Conservation (phyloP, 2,888 invertebrate species). For the Drepana falcataria region DNA sequence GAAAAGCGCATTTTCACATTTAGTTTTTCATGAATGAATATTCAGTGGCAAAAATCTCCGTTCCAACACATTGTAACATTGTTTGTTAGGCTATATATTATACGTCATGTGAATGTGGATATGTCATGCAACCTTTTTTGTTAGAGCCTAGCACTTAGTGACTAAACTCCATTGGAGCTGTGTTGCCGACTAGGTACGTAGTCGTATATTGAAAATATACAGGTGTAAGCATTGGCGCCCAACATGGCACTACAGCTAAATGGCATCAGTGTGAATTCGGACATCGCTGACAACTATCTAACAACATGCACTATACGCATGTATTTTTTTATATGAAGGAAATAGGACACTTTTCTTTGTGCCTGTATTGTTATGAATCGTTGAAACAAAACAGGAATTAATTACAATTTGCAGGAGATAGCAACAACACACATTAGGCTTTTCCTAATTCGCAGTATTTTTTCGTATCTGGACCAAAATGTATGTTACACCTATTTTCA, state of each 20-base stretch:
- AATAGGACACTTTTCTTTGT: neutral
- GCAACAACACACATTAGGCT: too few species aligned
- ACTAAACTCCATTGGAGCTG: slow-evolving; percentile 21
- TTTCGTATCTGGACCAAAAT: too few species aligned
- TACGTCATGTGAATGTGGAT: neutral
- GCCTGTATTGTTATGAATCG: neutral
- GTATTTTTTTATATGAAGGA: slow-evolving; percentile 1
- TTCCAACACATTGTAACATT: neutral
- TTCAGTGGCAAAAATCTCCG: neutral
- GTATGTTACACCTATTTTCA: too few species aligned
- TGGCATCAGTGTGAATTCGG: slow-evolving; percentile 37
- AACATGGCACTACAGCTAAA: slow-evolving; percentile 17
- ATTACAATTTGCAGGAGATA: too few species aligned
- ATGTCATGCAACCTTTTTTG: slow-evolving; percentile 9
- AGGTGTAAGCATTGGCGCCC: slow-evolving; percentile 29
- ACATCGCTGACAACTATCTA: slow-evolving; percentile 21
- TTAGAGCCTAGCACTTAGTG: slow-evolving; percentile 23
- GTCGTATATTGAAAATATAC: slow-evolving; percentile 7
- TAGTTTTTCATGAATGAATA: neutral
- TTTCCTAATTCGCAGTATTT: too few species aligned
- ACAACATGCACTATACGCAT: slow-evolving; percentile 11
- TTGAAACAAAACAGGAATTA: neutral
- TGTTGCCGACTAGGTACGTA: slow-evolving; percentile 9
- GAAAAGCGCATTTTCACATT: too few species aligned
- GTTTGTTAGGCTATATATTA: neutral